Conservation (phyloP, 2,888 invertebrate genomes). For the Trimorus sp. region DNA sequence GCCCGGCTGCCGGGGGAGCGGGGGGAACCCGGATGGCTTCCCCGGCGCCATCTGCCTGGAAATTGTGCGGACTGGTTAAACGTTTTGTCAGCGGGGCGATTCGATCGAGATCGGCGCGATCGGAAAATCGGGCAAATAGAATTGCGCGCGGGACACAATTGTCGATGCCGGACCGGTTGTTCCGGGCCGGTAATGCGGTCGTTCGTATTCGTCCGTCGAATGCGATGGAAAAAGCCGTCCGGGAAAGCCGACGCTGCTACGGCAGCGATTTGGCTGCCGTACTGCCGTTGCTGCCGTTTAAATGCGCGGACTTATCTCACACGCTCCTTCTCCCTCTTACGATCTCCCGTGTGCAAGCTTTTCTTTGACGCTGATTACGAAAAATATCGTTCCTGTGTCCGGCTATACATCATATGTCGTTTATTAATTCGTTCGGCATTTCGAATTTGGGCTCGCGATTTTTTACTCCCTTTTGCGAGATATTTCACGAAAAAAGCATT, state of each 20-base stretch:
- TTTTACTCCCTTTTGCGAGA: neutral
- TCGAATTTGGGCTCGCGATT: constrained; percentile 6
- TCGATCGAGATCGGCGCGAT: constrained; percentile 20
- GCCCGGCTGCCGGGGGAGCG: no score
- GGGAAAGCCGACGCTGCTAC: no score
- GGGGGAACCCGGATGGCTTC: no score
- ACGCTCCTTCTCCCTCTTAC: constrained; percentile 16
- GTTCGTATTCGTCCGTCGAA: constrained; percentile 76
- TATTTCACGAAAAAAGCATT: neutral
- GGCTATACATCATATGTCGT: constrained; percentile 38
- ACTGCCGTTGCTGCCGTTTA: constrained; percentile 41
- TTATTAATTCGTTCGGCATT: constrained; percentile 43
- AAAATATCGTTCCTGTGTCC: constrained; percentile 20
- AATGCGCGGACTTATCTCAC: constrained; percentile 51
- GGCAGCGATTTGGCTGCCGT: constrained; percentile 45
- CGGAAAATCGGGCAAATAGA: constrained; percentile 47
- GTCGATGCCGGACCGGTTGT: constrained; percentile 24
- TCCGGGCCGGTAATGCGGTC: constrained; percentile 75
- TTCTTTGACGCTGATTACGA: constrained; percentile 40
- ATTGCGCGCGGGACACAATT: constrained; percentile 46
- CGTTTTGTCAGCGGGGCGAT: neutral
- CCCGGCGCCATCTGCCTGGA: no score
- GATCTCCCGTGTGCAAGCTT: constrained; percentile 35
- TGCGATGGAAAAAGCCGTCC: constrained; percentile 14
- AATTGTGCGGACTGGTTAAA: no score